Evolutionary conservation across 2,797 vertebrate genomes (phyloP).

Genomic region (Chiroxiphia lanceolata): DNA sequence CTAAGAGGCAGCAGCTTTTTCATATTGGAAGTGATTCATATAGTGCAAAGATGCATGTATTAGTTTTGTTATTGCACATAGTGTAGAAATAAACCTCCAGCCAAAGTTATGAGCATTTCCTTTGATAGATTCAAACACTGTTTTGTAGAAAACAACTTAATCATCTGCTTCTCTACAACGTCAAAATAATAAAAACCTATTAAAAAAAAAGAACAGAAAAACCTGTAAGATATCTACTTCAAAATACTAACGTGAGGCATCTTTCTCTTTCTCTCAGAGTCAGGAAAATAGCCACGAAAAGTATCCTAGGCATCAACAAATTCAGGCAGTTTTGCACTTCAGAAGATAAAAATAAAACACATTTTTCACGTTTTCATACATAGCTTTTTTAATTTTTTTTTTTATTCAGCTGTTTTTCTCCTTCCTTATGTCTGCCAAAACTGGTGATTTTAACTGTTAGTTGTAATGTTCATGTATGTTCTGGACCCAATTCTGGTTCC

Average conservation of each 20-base stretch:
- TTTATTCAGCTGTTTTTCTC: neutral
- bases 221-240: neutral
- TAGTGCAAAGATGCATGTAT: neutral
- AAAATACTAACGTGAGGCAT: neutral
- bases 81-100: neutral
- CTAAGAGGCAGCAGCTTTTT: neutral
- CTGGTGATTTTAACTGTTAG: neutral
- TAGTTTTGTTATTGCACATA: neutral
- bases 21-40: neutral
- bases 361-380: neutral
- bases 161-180: neutral
- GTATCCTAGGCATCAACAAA: neutral
- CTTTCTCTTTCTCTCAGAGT: neutral
- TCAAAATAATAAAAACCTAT: neutral
- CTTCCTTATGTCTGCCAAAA: neutral
- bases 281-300: neutral
- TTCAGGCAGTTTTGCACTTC: neutral
- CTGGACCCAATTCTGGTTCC: neutral
- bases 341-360: neutral
- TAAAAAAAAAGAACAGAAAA: neutral
- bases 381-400: neutral
- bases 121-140: neutral
- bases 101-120: neutral
- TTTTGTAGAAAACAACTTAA: neutral
- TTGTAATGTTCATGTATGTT: neutral